Evolutionary conservation across 2,113 vertebrate species (phyloP), one percentile per base, ranked within the genome.

Genomic region (Lipotes vexillifer): DNA sequence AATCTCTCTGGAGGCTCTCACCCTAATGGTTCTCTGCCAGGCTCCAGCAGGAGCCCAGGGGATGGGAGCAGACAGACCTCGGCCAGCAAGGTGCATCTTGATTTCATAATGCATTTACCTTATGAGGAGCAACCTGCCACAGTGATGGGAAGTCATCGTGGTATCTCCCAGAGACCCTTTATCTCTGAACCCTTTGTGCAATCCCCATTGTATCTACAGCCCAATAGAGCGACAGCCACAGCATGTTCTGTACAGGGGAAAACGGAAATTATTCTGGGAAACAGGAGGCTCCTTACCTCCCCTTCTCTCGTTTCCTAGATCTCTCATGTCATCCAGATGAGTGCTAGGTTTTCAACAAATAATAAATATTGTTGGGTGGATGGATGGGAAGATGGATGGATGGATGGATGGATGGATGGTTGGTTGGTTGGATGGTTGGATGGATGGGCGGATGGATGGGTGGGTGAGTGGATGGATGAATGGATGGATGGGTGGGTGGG

Each of bases 311-410:
- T 80, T 65, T 61, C 33, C 15, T 6, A 33, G 29, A 71, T 44
- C 33, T 23, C 7, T 65, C 36, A 15, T 66, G 23, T 44, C 90
- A 71, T 52, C 33, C 27, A 57, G 55, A 44, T 36, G 33, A 77
- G 61, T 18, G 17, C 23, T 61, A 33, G 27, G 6, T 59, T 89
- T 69, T 31, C 61, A 77, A 38, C 8, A 92, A 49, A 21, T 88
- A 14, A 18, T 44, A 74, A 46, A 55, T 81, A 55, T 77, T 59
- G 23, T 61, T 68, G 65, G 27, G 7, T 94, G 12, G 25, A 31
- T 63, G 11, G n/a, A 5, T 63, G 41, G 0, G 3, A 44, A 12
- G 25, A 0, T 72, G 38, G 21, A 3, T 38, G 38, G 2, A 1
- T 72, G 38, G 38, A 0, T 65, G 61, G 23, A 5, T 57, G 20